These are phyloP conservation scores for Aphis gossypii DNA, from an alignment of 1,140 invertebrate genomes.

Conservation along the genomic window DNA sequence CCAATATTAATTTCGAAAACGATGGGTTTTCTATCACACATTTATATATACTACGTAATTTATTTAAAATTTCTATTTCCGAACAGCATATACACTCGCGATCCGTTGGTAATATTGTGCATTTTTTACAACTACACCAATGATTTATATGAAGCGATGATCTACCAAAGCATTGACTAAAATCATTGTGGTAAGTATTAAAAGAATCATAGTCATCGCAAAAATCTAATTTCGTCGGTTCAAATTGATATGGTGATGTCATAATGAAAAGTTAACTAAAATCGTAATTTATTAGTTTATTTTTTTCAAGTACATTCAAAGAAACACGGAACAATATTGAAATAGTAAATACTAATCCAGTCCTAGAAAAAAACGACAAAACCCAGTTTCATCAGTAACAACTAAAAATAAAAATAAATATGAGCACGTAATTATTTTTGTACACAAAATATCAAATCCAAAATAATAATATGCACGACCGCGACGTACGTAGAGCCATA, in stretches of 20 bases:
- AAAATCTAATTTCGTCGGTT: no score
- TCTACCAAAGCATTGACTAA: neutral
- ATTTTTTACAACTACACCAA: neutral
- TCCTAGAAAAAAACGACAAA: neutral
- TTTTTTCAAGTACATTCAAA: no score
- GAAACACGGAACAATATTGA: no score
- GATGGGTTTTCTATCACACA: neutral
- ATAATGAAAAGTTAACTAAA: no score
- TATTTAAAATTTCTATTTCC: neutral
- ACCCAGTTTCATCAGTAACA: no score
- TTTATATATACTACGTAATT: slow-evolving; percentile 6
- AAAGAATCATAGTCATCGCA: neutral
- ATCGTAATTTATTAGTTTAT: no score
- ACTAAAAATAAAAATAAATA: no score
- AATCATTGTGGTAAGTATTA: neutral
- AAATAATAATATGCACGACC: no score
- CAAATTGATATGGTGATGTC: no score
- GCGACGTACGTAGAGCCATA: neutral
- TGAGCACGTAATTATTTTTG: no score
- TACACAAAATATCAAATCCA: no score
- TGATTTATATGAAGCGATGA: neutral
- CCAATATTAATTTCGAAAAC: slow-evolving; percentile 4
- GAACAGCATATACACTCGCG: slow-evolving; percentile 1
- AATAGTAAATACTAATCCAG: no score
- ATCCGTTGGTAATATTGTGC: neutral